Evolutionary conservation across 53 echinoderm and acorn worm species (phyloP).

Genomic region (Echinometra lucunter): DNA sequence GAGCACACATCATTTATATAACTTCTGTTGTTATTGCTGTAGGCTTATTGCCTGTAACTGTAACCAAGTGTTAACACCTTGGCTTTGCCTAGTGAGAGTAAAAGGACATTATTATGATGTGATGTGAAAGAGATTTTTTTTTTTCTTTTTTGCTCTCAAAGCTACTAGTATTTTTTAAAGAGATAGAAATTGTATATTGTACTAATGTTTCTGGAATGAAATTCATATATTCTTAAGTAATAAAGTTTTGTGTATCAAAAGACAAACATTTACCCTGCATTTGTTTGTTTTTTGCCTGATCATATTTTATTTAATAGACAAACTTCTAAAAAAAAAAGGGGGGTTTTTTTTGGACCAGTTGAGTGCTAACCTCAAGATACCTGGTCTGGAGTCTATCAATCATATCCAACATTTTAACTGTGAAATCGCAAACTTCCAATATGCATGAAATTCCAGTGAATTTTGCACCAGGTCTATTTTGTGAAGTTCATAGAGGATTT

Average conservation of each 20-base stretch:
- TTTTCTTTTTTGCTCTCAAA: neutral
- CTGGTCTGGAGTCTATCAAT: too few species aligned
- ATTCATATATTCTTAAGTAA: slow-evolving; percentile 48
- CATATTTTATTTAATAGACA: too few species aligned
- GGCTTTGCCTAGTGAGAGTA: neutral
- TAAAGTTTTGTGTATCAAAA: slow-evolving; percentile 28
- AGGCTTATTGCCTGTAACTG: neutral
- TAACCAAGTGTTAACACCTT: neutral
- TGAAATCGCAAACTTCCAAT: too few species aligned
- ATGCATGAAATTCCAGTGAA: too few species aligned
- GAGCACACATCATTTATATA: neutral
- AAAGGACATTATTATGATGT: neutral
- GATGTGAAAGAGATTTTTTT: neutral
- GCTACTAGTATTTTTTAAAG: slow-evolving; percentile 37
- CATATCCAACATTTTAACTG: too few species aligned
- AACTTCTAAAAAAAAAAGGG: too few species aligned
- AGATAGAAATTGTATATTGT: slow-evolving; percentile 43
- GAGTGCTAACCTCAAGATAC: too few species aligned
- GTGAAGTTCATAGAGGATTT: too few species aligned
- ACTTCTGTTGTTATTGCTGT: neutral
- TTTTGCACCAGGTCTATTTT: too few species aligned
- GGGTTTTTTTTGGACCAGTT: too few species aligned
- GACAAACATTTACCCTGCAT: neutral
- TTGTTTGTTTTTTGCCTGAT: neutral
- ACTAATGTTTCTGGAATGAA: slow-evolving; percentile 24